Evolutionary conservation across 2,888 invertebrate genomes (phyloP).

Genomic region (Gonocerus acuteangulatus): DNA sequence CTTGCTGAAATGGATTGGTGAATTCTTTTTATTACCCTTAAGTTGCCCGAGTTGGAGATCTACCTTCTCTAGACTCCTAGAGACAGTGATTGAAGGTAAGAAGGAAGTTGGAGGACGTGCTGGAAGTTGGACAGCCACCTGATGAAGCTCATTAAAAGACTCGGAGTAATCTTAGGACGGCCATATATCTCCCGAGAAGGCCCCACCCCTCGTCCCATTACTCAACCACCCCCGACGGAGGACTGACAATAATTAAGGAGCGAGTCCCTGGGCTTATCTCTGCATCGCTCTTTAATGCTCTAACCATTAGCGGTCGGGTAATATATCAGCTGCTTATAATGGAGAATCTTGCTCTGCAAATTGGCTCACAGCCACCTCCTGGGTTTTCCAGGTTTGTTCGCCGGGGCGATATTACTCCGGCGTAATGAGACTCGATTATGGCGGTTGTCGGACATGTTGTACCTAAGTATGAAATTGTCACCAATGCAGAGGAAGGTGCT

Average conservation of each 20-base stretch:
- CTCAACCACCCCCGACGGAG: background rate
- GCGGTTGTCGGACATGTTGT: no score
- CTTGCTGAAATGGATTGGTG: no score
- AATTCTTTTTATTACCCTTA: no score
- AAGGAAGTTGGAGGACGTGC: background rate
- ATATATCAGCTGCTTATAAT: background rate
- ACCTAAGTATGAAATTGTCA: no score
- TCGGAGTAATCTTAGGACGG: background rate
- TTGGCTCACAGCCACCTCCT: no score
- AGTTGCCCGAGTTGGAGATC: no score
- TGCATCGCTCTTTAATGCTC: slow-evolving; percentile 1
- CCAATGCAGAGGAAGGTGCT: no score
- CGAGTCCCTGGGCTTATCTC: background rate
- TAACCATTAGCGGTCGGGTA: background rate
- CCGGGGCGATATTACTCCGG: no score
- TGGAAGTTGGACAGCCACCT: slow-evolving; percentile 25
- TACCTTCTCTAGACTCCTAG: no score
- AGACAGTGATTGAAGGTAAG: slow-evolving; percentile 2
- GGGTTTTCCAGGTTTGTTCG: no score
- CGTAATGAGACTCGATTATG: no score
- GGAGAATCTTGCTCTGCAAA: no score
- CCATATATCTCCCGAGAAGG: slow-evolving; percentile 7
- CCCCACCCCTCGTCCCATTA: background rate
- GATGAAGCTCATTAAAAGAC: slow-evolving; percentile 21
- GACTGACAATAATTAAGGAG: background rate